Conservation (phyloP, 2,113 vertebrate genomes). For the Psammodynastes pulverulentus region DNA sequence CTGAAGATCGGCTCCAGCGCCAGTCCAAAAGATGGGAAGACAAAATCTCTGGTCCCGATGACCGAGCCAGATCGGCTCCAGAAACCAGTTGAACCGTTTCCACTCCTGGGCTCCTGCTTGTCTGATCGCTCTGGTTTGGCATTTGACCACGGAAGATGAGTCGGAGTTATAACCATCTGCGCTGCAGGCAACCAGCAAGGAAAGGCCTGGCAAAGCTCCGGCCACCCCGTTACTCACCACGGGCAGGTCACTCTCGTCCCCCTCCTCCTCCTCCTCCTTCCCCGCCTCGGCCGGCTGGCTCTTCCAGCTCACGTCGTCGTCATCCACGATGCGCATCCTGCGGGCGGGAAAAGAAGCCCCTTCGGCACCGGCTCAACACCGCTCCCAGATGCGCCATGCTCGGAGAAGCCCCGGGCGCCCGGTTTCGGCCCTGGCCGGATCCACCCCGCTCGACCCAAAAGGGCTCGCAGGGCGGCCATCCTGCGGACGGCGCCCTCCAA, state of each 20-base stretch:
- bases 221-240: constrained; percentile 57
- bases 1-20: neutral
- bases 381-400: neutral
- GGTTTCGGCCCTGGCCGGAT: neutral
- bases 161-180: neutral
- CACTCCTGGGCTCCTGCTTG: accelerated
- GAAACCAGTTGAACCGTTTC: neutral
- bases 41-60: neutral
- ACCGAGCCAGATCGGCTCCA: neutral
- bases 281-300: constrained; percentile 70
- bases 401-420: neutral
- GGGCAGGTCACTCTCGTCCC: constrained; percentile 79
- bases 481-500: neutral
- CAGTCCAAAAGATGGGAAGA: too few relatives aligned
- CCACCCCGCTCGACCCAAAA: too few relatives aligned
- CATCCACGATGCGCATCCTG: constrained; percentile 94
- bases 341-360: neutral
- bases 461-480: too few relatives aligned
- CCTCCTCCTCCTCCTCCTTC: constrained; percentile 75
- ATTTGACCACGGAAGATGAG: too few relatives aligned
- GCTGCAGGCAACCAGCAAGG: neutral
- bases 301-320: constrained; percentile 89
- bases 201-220: neutral
- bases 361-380: neutral
- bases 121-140: accelerated